Base-by-base conservation (phyloP, 2,797 vertebrate species). In the Numenius phaeopus region DNA sequence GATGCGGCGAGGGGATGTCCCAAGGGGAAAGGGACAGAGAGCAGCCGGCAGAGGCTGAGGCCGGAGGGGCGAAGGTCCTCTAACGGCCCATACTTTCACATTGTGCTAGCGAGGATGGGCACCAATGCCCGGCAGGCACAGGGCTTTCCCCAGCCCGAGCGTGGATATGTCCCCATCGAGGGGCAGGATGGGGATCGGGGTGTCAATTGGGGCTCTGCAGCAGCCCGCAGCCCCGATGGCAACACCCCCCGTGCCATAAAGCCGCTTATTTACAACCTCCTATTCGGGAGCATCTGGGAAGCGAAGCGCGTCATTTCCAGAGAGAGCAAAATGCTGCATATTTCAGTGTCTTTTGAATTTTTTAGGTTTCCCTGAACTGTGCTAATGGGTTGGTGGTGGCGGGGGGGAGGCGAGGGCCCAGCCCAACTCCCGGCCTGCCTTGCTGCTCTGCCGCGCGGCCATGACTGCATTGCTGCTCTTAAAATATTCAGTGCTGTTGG, bases 311-410 rank as follows among this genome's bases (percentile, higher is more conserved):
- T 81, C 91, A 86, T 93, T 92, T 94, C 94, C 90, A 91, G 93
- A 50, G 91, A 94, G 90, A 94, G 70, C 89, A 79, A 77, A 84
- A 91, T 47, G 64, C 93, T 96, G 97, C 90, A 91, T 83, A 89
- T 95, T 92, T 95, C 83, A 88, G 82, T 81, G 92, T 93, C 89
- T 97, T 86, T 75, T 85, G 96, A 97, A 91, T 94, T 84, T 83
- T 85, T 95, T 94, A 96, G 96, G 89, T 95, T 96, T 95, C 96
- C 96, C 96, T 94, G 93, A 96, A 96, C 94, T 90, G 96, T 96
- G 96, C 96, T 97, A 96, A 97, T 97, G 80, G 96, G 72, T 91
- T 97, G 94, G 49, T 42, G 40, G n/a, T 75, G 26, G 67, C 7
- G 47, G 77, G 65, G 85, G 57, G 88, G 57, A 40, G 71, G 47